Percentiles rank a stretch among this genome's conserved stretches.
Evolutionary conservation across 1,140 invertebrate species (phyloP).

Genomic region (Nixonia krombeini): DNA sequence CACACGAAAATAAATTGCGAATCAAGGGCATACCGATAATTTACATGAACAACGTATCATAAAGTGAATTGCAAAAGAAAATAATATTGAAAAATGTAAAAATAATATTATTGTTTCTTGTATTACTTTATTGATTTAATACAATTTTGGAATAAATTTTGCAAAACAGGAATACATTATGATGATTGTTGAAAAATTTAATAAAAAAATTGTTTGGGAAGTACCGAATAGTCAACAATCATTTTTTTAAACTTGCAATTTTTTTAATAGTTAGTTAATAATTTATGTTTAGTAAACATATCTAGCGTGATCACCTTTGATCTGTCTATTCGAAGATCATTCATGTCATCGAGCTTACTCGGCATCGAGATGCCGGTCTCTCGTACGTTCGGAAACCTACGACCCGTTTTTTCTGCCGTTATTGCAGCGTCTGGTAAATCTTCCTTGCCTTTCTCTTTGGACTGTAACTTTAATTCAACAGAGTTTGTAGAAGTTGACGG

Average conservation of each 20-base stretch:
- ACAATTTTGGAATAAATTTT: neutral
- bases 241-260: neutral
- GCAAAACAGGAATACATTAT: too few relatives aligned
- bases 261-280: neutral
- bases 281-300: too few relatives aligned
- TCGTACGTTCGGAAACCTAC: slow-evolving; percentile 37
- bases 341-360: slow-evolving; percentile 61
- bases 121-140: too few relatives aligned
- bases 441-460: slow-evolving; percentile 1
- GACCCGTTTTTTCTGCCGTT: slow-evolving; percentile 28
- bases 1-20: too few relatives aligned
- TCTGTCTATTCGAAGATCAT: slow-evolving; percentile 56
- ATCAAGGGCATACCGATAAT: too few relatives aligned
- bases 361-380: slow-evolving; percentile 62
- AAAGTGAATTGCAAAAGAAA: too few relatives aligned
- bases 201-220: neutral
- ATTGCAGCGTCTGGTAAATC: slow-evolving; percentile 14
- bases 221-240: too few relatives aligned
- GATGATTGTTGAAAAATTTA: too few relatives aligned
- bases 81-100: too few relatives aligned
- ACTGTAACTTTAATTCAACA: neutral
- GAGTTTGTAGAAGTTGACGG: neutral
- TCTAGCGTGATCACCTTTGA: too few relatives aligned
- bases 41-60: too few relatives aligned
- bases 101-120: too few relatives aligned